Base-by-base conservation (phyloP, 2,113 vertebrate species). In the Heterotis niloticus region DNA sequence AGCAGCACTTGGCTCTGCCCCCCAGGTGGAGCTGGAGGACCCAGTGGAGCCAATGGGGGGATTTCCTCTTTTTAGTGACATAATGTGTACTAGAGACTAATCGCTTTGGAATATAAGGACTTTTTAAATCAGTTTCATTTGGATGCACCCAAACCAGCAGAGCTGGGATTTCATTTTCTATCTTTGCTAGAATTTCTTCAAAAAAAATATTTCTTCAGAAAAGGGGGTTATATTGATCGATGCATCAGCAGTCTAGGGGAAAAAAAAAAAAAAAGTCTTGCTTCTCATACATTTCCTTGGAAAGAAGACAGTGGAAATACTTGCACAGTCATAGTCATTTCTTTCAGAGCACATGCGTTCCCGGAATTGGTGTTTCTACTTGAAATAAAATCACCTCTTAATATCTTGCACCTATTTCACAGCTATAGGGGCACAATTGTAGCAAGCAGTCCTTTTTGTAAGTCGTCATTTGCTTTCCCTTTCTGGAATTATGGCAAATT, bases 111-210 rank as follows among this genome's bases (percentile, higher is more conserved):
- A 94, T 92, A 92, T 88, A 86, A 87, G 92, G 89, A 92, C 93
- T 94, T 96, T 96, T 94, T 93, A 92, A 93, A 89, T 88, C 84
- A 88, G 85, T 90, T 91, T 94, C 89, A 88, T 89, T 91, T 86
- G 93, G 93, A 92, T 90, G 92, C 90, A 89, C 89, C 89, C 85
- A 85, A 94, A 93, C 95, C 96, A 96, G 96, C 95, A 94, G 96
- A 95, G 96, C 95, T 96, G 95, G 93, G 74, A 90, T 92, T 92
- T 93, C 90, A 92, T 96, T 97, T 96, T 96, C 94, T 96, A 95
- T 92, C 94, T 98, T 98, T 97, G 94, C 95, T 96, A 96, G 93
- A 93, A 91, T 91, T 94, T 95, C 90, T 90, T 94, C 93, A 93
- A 85, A 92, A 85, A 92, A 88, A 90, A 89, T 92, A 90, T 93